phyloP scores from a whole-genome alignment of 2,888 invertebrate genomes.

The Ferrisia virgata region DNA sequence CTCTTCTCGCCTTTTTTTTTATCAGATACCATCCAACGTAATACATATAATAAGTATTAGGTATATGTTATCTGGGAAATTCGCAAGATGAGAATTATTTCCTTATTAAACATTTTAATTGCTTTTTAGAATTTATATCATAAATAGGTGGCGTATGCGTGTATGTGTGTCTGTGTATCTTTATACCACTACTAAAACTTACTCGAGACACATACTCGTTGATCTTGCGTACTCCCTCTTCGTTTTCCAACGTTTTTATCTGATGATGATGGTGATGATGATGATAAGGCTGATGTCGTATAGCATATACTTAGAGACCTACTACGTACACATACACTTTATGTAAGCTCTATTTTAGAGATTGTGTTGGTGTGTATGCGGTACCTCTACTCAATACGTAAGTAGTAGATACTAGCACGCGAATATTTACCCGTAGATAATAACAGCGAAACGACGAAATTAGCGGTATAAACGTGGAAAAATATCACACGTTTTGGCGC shows the following conservation, averaged over 20 bases:
- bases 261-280: no score
- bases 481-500: constrained; percentile 3
- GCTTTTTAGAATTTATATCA: constrained; percentile 38
- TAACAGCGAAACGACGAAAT: neutral
- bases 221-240: no score
- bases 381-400: neutral
- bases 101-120: constrained; percentile 42
- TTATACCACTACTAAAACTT: no score
- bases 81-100: constrained; percentile 37
- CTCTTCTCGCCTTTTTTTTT: neutral
- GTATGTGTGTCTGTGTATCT: no score
- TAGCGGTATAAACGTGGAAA: constrained; percentile 20
- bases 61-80: constrained; percentile 40
- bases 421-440: constrained; percentile 8
- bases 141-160: no score
- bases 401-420: neutral
- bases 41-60: no score
- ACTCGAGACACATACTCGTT: neutral
- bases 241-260: no score
- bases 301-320: no score
- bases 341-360: no score
- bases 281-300: no score
- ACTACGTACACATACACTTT: no score
- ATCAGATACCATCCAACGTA: neutral
- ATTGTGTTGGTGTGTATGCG: no score